Percentiles rank a stretch among this genome's conserved stretches.
Conservation (phyloP, 2,888 invertebrate species). For the Cancer borealis region DNA sequence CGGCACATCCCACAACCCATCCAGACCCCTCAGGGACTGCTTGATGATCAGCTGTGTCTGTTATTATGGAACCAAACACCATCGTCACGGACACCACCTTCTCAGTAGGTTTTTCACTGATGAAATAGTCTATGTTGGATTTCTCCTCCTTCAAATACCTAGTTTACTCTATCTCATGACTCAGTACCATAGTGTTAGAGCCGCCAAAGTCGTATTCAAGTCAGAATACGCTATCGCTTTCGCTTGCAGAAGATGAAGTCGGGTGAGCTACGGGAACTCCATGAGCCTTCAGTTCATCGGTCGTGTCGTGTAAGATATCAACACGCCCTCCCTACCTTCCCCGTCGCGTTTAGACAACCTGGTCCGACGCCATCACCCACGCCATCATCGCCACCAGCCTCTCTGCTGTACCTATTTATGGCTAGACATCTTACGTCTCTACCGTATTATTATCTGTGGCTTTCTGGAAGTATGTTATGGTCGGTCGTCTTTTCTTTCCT, state of each 20-base stretch:
- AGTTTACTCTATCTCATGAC: not conserved
- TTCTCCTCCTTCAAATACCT: not conserved
- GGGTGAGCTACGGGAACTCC: slow-evolving; percentile 57
- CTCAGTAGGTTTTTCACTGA: slow-evolving; percentile 40
- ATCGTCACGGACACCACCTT: slow-evolving; percentile 55
- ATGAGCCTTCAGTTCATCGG: slow-evolving; percentile 48
- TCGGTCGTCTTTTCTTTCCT: too few relatives aligned
- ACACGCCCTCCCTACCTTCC: not conserved
- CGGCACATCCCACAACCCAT: slow-evolving; percentile 63
- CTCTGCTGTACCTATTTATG: slow-evolving; percentile 34
- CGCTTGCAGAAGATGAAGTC: slow-evolving; percentile 45
- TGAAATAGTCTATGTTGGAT: not conserved
- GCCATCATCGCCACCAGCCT: slow-evolving; percentile 50
- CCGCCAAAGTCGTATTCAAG: not conserved
- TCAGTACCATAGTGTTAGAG: not conserved
- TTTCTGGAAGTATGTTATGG: too few relatives aligned
- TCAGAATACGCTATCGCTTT: not conserved
- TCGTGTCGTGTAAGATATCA: slow-evolving; percentile 41
- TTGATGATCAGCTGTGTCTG: slow-evolving; percentile 1
- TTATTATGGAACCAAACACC: slow-evolving; percentile 59
- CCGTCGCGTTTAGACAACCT: not conserved
- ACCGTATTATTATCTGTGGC: too few relatives aligned
- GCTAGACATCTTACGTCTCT: slow-evolving; percentile 26
- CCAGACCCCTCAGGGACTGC: slow-evolving; percentile 56
- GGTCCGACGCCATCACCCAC: slow-evolving; percentile 44